These are phyloP conservation scores for Abrostola tripartita DNA, from an alignment of 2,888 invertebrate genomes.

Conservation along the genomic window DNA sequence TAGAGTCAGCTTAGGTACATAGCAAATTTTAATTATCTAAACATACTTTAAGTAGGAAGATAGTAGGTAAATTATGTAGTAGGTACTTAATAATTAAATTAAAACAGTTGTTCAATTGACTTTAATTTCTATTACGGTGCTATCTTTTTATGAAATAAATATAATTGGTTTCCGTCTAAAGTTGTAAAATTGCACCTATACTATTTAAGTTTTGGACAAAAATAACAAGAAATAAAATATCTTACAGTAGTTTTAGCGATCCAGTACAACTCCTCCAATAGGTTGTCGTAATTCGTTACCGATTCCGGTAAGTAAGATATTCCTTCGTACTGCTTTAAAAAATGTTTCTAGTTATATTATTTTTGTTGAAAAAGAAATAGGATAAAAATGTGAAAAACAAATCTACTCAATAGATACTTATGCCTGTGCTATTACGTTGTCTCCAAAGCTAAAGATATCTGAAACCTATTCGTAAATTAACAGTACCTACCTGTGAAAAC, in stretches of 20 bases:
- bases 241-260: constrained; percentile 85
- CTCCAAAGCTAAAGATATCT: too few relatives aligned
- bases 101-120: too few relatives aligned
- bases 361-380: background rate
- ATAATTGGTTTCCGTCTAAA: too few relatives aligned
- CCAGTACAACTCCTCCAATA: constrained; percentile 81
- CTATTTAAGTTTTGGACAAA: background rate
- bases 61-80: background rate
- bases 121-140: too few relatives aligned
- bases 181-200: too few relatives aligned
- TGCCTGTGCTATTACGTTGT: too few relatives aligned
- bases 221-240: constrained; percentile 43
- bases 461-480: too few relatives aligned
- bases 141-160: too few relatives aligned
- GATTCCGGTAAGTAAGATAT: constrained; percentile 71
- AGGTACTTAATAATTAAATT: too few relatives aligned
- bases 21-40: background rate
- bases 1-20: background rate
- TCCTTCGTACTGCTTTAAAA: constrained; percentile 71
- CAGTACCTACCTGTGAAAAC: constrained; percentile 64
- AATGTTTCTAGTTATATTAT: constrained; percentile 18
- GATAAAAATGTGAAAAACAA: background rate
- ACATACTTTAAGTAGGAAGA: background rate
- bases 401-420: background rate
- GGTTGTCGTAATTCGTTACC: constrained; percentile 69